Evolutionary conservation across 1,140 invertebrate genomes (phyloP).

Genomic region (Lethocerus indicus): DNA sequence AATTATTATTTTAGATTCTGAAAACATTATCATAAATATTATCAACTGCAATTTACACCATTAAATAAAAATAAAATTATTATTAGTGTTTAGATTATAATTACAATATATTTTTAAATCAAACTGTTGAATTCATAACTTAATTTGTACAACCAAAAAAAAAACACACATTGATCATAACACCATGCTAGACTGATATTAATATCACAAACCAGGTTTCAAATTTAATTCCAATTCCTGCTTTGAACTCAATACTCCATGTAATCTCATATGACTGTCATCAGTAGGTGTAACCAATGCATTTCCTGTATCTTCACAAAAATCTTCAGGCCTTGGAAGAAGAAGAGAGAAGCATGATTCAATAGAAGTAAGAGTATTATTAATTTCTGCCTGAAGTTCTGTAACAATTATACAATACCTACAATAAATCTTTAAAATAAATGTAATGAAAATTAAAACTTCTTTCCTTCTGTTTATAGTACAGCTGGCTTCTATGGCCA

Average conservation of each 20-base stretch:
- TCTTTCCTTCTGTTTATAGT: background rate
- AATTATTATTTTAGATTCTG: constrained; percentile 13
- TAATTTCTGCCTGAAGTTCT: constrained; percentile 21
- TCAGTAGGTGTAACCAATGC: background rate
- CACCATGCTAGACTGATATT: background rate
- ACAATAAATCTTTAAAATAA: background rate
- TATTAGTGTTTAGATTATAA: too few relatives aligned
- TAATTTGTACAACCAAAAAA: too few relatives aligned
- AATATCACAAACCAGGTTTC: background rate
- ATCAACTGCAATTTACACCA: too few relatives aligned
- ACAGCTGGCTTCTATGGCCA: background rate
- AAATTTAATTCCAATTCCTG: background rate
- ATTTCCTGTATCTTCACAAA: constrained; percentile 17
- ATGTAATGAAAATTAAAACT: background rate
- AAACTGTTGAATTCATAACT: too few relatives aligned
- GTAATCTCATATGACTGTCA: constrained; percentile 1
- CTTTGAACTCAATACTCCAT: constrained; percentile 2
- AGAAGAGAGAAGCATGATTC: constrained; percentile 21
- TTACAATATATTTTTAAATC: too few relatives aligned
- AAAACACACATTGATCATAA: too few relatives aligned
- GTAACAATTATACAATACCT: background rate
- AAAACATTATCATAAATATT: too few relatives aligned
- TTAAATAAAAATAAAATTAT: too few relatives aligned
- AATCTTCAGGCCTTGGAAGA: constrained; percentile 21
- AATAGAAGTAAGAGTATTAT: constrained; percentile 18